Conservation (phyloP, 2,797 vertebrate genomes). For the Crenichthys baileyi region DNA sequence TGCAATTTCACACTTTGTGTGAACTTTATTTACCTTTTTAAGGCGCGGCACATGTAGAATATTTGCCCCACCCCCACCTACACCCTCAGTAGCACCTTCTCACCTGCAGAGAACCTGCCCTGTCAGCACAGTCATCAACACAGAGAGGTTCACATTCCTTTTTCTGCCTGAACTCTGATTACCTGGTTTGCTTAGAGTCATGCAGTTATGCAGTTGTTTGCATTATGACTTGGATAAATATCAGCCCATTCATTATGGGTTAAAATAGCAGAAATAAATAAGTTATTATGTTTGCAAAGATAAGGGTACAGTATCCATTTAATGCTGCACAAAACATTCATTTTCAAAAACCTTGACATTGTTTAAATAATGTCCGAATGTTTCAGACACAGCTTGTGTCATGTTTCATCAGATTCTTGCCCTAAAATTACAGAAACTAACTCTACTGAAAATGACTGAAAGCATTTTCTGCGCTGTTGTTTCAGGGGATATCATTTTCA, state of each 20-base stretch:
- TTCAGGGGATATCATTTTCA: constrained; percentile 99
- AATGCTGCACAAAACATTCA: not conserved
- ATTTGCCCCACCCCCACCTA: not conserved
- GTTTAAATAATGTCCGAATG: not conserved
- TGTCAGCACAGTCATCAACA: not conserved
- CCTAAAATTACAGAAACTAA: not conserved
- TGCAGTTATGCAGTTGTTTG: not conserved
- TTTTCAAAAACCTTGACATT: not conserved
- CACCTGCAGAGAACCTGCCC: not conserved
- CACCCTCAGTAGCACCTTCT: not conserved
- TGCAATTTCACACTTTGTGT: not conserved
- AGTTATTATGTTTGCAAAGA: not conserved
- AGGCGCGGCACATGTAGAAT: not conserved
- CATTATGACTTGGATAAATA: not conserved
- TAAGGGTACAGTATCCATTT: not conserved
- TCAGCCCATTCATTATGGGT: not conserved
- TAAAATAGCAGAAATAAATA: not conserved
- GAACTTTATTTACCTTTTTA: not conserved
- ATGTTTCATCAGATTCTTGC: not conserved
- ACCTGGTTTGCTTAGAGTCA: not conserved
- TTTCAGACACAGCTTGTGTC: not conserved
- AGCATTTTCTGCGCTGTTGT: constrained; percentile 7
- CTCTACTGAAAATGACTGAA: not conserved
- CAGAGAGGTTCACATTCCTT: not conserved
- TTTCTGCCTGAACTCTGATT: not conserved